Percentiles rank a stretch among this genome's conserved stretches.
phyloP scores from a whole-genome alignment of 1,140 invertebrate species.

The Polypedilum pembai region DNA sequence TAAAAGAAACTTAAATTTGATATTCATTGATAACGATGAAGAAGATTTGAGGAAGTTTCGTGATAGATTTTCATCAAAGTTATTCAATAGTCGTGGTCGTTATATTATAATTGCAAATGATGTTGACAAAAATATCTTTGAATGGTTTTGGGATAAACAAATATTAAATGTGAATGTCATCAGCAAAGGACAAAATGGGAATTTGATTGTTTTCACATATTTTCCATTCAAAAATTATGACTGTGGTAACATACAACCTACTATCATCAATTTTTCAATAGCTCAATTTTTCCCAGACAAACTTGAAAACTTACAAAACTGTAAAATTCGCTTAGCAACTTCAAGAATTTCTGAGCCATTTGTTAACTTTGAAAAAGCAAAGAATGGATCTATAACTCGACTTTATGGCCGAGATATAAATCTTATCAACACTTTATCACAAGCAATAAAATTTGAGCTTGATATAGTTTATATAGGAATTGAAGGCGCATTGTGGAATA shows the following conservation, averaged over 20 bases:
- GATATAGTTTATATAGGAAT: neutral
- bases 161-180: neutral
- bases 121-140: neutral
- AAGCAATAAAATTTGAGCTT: neutral
- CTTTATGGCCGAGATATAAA: neutral
- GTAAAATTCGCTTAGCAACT: neutral
- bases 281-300: neutral
- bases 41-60: neutral
- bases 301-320: neutral
- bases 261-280: neutral
- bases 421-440: neutral
- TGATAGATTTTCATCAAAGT: neutral
- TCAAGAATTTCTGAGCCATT: neutral
- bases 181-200: neutral
- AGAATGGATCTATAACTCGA: neutral
- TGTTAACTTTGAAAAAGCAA: neutral
- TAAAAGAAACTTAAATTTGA: neutral
- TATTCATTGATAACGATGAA: neutral
- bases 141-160: constrained; percentile 6
- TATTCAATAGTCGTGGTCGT: constrained; percentile 2
- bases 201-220: neutral
- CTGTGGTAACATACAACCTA: neutral
- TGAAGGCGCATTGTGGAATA: neutral
- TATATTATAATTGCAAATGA: neutral
- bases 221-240: neutral